Conservation (phyloP, 2,797 vertebrate species). For the Micropoecilia bifurca region DNA sequence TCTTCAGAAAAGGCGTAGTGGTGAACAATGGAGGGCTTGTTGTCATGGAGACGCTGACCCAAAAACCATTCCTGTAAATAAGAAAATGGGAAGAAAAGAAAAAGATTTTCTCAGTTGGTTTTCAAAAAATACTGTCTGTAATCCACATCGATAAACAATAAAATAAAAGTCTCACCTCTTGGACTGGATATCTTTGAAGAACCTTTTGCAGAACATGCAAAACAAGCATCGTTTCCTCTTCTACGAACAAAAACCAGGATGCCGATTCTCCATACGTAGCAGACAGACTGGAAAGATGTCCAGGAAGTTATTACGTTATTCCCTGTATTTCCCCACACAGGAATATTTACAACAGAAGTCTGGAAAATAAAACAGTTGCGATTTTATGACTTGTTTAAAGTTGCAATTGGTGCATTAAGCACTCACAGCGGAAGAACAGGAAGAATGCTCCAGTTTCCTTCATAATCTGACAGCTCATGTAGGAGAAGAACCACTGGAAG, state of each 20-base stretch:
- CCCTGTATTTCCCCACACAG: background rate
- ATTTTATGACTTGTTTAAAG: background rate
- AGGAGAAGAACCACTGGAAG: constrained; percentile 82
- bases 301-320: background rate
- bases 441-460: constrained; percentile 89
- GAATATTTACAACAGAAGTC: background rate
- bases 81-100: background rate
- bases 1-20: constrained; percentile 95
- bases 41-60: constrained; percentile 87
- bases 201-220: constrained; percentile 81
- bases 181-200: constrained; percentile 79
- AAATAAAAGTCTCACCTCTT: constrained; percentile 52
- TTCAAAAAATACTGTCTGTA: background rate
- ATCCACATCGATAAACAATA: background rate
- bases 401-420: background rate
- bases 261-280: constrained; percentile 64
- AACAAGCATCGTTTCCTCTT: constrained; percentile 88
- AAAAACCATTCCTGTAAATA: constrained; percentile 89
- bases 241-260: constrained; percentile 90
- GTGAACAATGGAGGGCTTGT: constrained; percentile 91
- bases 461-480: constrained; percentile 83
- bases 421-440: constrained; percentile 82
- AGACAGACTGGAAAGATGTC: constrained; percentile 56
- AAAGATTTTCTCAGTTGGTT: background rate
- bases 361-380: background rate